Evolutionary conservation across 1,140 invertebrate species (phyloP).

Genomic region (Physella acuta): DNA sequence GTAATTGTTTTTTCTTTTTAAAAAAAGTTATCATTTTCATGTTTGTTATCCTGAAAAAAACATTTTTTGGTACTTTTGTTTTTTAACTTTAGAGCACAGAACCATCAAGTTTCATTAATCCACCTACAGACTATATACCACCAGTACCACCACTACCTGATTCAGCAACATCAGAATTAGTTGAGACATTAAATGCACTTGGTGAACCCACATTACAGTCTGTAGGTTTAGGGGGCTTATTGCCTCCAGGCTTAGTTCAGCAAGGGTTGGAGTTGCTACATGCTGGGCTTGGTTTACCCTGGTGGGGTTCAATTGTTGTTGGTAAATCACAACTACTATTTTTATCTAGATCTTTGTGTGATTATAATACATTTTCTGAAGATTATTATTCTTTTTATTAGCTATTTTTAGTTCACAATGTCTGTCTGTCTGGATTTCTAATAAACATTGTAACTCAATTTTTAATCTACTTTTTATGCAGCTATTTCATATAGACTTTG

Average conservation of each 20-base stretch:
- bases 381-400: too few species aligned
- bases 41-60: too few species aligned
- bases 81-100: neutral
- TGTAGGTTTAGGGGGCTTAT: constrained; percentile 77
- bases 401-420: too few species aligned
- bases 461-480: too few species aligned
- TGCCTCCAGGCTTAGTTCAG: constrained; percentile 79
- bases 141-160: constrained; percentile 32
- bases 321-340: constrained; percentile 61
- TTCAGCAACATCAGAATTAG: constrained; percentile 17
- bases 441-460: too few species aligned
- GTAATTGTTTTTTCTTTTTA: too few species aligned
- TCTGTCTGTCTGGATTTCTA: too few species aligned
- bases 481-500: too few species aligned
- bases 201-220: constrained; percentile 78
- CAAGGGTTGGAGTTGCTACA: constrained; percentile 80
- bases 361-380: too few species aligned
- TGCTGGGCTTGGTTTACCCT: constrained; percentile 75
- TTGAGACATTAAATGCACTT: constrained; percentile 54
- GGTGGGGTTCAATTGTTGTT: constrained; percentile 83
- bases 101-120: constrained; percentile 4
- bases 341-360: neutral
- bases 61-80: too few species aligned
- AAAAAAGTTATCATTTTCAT: too few species aligned
- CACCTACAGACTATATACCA: constrained; percentile 39